These are phyloP conservation scores for Ophion ventricosus DNA, from an alignment of 2,888 invertebrate species.

Conservation along the genomic window DNA sequence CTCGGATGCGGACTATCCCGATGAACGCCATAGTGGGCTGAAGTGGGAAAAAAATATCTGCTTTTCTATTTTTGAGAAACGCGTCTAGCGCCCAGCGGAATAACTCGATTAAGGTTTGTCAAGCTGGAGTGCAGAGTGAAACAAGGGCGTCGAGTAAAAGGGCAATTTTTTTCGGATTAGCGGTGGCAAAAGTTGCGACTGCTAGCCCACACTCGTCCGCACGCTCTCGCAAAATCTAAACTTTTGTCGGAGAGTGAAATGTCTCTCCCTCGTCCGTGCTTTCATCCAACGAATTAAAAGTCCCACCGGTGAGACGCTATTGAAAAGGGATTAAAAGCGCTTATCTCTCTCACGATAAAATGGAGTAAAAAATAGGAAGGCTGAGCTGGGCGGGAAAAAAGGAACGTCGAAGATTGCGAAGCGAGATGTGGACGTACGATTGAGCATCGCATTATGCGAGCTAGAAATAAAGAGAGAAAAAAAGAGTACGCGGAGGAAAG, in stretches of 20 bases:
- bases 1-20: too few relatives aligned
- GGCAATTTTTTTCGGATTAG: too few relatives aligned
- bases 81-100: too few relatives aligned
- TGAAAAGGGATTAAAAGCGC: conserved; percentile 15
- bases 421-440: conserved; percentile 30
- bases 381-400: neutral
- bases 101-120: too few relatives aligned
- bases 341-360: neutral
- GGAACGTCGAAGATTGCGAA: conserved; percentile 21
- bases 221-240: neutral
- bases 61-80: too few relatives aligned
- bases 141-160: too few relatives aligned
- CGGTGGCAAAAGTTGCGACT: too few relatives aligned
- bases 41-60: too few relatives aligned
- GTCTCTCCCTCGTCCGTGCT: neutral
- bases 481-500: conserved; percentile 6
- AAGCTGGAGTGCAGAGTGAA: too few relatives aligned
- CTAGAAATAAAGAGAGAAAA: too few relatives aligned
- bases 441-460: conserved; percentile 4
- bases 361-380: conserved; percentile 11
- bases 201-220: too few relatives aligned
- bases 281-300: conserved; percentile 11
- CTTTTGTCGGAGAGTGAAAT: neutral
- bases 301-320: neutral
- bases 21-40: too few relatives aligned